Base-by-base conservation (phyloP, 2,797 vertebrate species). In the Calcarius lapponicus region DNA sequence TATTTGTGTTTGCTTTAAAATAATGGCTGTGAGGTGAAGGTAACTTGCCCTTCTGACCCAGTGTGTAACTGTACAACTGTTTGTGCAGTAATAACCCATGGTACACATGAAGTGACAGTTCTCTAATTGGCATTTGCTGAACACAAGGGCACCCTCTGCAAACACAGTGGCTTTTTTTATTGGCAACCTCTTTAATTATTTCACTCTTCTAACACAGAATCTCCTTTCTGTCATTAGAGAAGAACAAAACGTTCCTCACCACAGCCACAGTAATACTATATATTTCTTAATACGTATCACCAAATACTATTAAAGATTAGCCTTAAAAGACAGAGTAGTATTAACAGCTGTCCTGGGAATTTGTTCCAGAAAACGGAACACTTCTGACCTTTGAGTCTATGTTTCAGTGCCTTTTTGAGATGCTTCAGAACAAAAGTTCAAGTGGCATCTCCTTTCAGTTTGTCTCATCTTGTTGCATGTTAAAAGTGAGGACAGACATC, bases 141-240 rank as follows among this genome's bases (percentile, higher is more conserved):
- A 86, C 3, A 4, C 60, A 84, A 92, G 62, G 64, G 66, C 90
- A 93, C 21, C 31, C 69, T 94, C 82, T 73, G 31, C 75, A 93
- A 95, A 95, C 45, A 61, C 73, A 54, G 76, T 72, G 87, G 56
- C 56, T 96, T 96, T 97, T 62, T 92, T 95, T 79, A 93, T 80
- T 79, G 90, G 88, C 93, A 84, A n/a, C 36, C 51, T 86, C 72
- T 93, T 84, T 69, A 88, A 94, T 91, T 87, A 95, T 69, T 91
- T 78, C 70, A 78, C 60, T 91, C 38, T 86, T 91, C 80, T 82
- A 90, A 65, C 34, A 43, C 34, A 70, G 71, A 84, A 90, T 82
- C 78, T 87, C 71, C 80, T 64, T 90, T 82, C 80, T 70, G 20
- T 92, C 84, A 38, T 78, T 34, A 85, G 42, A 60, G 93, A 48